Conservation (phyloP, 2,113 vertebrate genomes). For the Lepus europaeus region DNA sequence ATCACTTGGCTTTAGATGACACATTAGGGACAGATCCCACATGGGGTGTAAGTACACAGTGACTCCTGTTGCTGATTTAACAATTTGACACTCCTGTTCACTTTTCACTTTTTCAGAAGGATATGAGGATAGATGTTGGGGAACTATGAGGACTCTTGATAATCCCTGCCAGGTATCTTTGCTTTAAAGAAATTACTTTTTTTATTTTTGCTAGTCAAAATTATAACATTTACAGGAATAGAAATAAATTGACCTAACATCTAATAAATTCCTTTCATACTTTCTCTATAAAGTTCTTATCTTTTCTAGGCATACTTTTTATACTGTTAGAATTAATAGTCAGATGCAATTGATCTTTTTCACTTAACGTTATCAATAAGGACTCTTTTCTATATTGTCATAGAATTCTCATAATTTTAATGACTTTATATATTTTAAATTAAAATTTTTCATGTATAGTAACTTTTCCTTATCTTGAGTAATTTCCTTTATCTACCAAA, state of each 20-base stretch:
- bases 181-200: slow-evolving; percentile 11
- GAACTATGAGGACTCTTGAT: not conserved
- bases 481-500: not conserved
- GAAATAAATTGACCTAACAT: not conserved
- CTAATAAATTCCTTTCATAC: not conserved
- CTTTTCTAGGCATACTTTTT: not conserved
- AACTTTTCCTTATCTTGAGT: not conserved
- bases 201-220: slow-evolving; percentile 42
- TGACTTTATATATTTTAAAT: not conserved
- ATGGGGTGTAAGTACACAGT: too few species aligned
- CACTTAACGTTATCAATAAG: not conserved
- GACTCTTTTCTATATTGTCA: not conserved
- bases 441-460: slow-evolving; percentile 5
- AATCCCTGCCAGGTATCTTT: not conserved
- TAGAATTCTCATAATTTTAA: not conserved
- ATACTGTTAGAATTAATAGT: slow-evolving; percentile 23
- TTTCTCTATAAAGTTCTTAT: not conserved
- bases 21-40: too few species aligned
- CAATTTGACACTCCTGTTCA: too few species aligned
- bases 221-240: not conserved
- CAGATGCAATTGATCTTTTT: not conserved
- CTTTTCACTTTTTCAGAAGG: not conserved
- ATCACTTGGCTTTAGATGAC: too few species aligned
- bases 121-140: not conserved
- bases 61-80: too few species aligned